These are phyloP conservation scores for Fratercula arctica DNA, from an alignment of 2,797 vertebrate species.

Conservation along the genomic window DNA sequence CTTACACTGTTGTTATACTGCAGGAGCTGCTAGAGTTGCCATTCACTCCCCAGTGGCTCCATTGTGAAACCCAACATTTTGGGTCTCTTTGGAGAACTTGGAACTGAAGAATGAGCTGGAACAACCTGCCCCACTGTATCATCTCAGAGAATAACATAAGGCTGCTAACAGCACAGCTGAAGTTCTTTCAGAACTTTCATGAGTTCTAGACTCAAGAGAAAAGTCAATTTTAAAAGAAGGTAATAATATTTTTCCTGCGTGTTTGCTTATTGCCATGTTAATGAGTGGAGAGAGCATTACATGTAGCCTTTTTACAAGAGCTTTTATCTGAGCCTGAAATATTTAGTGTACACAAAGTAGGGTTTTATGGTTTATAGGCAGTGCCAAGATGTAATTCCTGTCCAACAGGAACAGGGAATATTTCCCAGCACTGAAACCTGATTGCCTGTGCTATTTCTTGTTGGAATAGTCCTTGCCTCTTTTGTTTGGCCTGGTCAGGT, in stretches of 20 bases:
- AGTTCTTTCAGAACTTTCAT: background rate
- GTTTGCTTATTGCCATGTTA: background rate
- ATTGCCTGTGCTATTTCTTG: background rate
- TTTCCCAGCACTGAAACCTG: slow-evolving; percentile 5
- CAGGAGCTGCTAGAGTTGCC: background rate
- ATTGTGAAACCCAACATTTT: background rate
- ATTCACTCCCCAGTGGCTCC: background rate
- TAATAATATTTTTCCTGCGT: background rate
- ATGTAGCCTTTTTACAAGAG: background rate
- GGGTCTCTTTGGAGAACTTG: background rate
- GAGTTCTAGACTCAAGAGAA: background rate
- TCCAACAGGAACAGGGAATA: background rate
- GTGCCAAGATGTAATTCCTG: background rate
- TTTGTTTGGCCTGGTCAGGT: background rate
- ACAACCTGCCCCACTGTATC: background rate
- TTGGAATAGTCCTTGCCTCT: background rate
- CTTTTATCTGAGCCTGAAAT: background rate
- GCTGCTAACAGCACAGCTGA: background rate
- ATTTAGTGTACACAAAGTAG: background rate
- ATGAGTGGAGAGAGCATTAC: background rate
- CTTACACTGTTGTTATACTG: background rate
- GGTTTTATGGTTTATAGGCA: background rate
- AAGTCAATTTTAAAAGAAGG: background rate
- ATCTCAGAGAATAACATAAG: background rate
- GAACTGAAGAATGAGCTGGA: background rate